Evolutionary conservation across 2,113 vertebrate species (phyloP).

Genomic region (Anarrhichthys ocellatus): DNA sequence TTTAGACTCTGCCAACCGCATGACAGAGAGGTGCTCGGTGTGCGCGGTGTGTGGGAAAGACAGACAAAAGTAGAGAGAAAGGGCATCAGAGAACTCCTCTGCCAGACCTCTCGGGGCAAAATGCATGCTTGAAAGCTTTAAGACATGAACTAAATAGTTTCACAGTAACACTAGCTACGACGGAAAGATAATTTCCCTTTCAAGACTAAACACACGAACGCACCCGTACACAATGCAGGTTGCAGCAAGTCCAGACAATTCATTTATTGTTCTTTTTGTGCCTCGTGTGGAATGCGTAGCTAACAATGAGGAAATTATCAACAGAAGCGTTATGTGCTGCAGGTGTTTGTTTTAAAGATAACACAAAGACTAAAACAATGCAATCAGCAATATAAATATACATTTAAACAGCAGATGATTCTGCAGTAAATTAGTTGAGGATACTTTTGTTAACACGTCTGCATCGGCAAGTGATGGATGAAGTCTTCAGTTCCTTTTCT

Average conservation of each 20-base stretch:
- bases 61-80: constrained; percentile 45
- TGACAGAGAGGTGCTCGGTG: constrained; percentile 68
- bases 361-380: neutral
- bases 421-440: neutral
- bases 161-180: constrained; percentile 81
- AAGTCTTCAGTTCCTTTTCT: neutral
- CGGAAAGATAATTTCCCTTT: constrained; percentile 80
- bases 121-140: constrained; percentile 85
- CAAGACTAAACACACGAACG: constrained; percentile 77
- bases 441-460: neutral
- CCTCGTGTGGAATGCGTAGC: constrained; percentile 54
- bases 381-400: neutral
- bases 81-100: constrained; percentile 78
- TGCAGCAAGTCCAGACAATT: constrained; percentile 78
- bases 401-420: neutral
- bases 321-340: neutral
- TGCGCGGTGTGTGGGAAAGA: constrained; percentile 55
- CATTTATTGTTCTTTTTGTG: constrained; percentile 73
- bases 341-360: neutral
- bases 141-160: constrained; percentile 81
- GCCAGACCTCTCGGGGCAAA: constrained; percentile 87
- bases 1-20: constrained; percentile 71
- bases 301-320: constrained; percentile 22
- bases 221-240: constrained; percentile 77
- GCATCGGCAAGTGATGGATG: neutral